These are phyloP conservation scores for Salpingus planirostris DNA, from an alignment of 2,888 invertebrate genomes.

Conservation along the genomic window DNA sequence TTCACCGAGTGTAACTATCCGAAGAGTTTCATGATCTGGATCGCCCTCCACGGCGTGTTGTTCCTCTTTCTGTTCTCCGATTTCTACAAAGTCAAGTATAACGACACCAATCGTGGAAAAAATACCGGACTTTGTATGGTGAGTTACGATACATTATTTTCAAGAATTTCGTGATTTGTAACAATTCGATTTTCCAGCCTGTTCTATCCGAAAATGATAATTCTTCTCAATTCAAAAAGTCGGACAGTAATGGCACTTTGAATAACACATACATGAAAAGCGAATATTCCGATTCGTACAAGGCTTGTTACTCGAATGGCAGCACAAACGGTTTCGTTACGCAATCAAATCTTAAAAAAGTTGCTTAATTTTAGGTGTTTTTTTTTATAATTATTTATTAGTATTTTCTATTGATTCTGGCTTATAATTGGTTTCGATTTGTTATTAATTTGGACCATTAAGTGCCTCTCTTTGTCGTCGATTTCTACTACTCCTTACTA, in stretches of 20 bases:
- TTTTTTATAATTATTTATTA: too few species aligned
- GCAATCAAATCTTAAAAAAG: not conserved
- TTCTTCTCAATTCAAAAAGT: conserved; percentile 36
- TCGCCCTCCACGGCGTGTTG: conserved; percentile 86
- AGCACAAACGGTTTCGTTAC: conserved; percentile 46
- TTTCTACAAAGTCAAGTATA: conserved; percentile 83
- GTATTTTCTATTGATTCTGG: too few species aligned
- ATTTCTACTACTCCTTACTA: too few species aligned
- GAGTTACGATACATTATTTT: conserved; percentile 32
- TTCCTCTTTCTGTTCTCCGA: conserved; percentile 92
- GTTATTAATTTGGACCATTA: too few species aligned
- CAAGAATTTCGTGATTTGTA: too few species aligned
- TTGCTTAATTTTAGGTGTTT: not conserved
- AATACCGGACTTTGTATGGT: conserved; percentile 62
- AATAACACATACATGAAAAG: conserved; percentile 45
- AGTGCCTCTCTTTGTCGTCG: too few species aligned
- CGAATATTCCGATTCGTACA: conserved; percentile 48
- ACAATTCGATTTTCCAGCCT: conserved; percentile 51
- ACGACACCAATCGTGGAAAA: conserved; percentile 35
- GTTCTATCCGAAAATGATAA: conserved; percentile 52
- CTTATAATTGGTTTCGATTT: too few species aligned
- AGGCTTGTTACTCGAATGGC: conserved; percentile 55
- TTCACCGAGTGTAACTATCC: conserved; percentile 90
- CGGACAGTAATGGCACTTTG: conserved; percentile 31
- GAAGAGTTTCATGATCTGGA: conserved; percentile 85